A percentile compares a stretch with the other conserved stretches of the same genome.
Conservation (phyloP, 2,888 invertebrate species). For the Anarsia innoxiella region DNA sequence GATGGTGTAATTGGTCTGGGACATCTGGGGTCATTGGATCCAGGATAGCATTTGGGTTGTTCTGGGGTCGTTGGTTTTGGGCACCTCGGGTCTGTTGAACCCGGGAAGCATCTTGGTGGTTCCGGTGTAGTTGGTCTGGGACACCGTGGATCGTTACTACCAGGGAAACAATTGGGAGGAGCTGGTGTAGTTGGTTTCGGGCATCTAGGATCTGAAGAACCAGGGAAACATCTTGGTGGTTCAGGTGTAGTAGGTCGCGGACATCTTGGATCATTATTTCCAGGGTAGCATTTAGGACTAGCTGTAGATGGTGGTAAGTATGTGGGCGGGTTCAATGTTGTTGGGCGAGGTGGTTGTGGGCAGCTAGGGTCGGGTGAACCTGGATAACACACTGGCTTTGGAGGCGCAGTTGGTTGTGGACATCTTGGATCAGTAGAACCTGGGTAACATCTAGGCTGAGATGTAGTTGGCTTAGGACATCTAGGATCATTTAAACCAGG, state of each 20-base stretch:
- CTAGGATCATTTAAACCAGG: conserved; percentile 32
- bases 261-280: conserved; percentile 20
- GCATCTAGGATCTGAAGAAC: conserved; percentile 24
- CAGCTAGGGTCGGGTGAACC: conserved; percentile 45
- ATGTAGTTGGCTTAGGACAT: conserved; percentile 29
- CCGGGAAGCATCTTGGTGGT: conserved; percentile 32
- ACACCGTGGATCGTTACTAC: conserved; percentile 24
- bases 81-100: conserved; percentile 24
- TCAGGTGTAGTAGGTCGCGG: conserved; percentile 21
- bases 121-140: conserved; percentile 15
- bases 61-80: conserved; percentile 26
- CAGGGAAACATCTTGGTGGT: conserved; percentile 26
- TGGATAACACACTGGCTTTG: conserved; percentile 27
- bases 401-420: conserved; percentile 24
- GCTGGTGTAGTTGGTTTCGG: conserved; percentile 24
- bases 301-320: conserved; percentile 29
- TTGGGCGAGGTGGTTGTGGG: conserved; percentile 34
- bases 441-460: conserved; percentile 22
- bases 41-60: conserved; percentile 26
- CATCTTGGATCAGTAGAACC: conserved; percentile 28
- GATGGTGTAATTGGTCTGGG: too few species aligned
- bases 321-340: conserved; percentile 30
- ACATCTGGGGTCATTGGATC: conserved; percentile 19
- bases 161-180: conserved; percentile 32
- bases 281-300: conserved; percentile 23